Conservation (phyloP, 2,797 vertebrate genomes). For the Pogoniulus pusillus region DNA sequence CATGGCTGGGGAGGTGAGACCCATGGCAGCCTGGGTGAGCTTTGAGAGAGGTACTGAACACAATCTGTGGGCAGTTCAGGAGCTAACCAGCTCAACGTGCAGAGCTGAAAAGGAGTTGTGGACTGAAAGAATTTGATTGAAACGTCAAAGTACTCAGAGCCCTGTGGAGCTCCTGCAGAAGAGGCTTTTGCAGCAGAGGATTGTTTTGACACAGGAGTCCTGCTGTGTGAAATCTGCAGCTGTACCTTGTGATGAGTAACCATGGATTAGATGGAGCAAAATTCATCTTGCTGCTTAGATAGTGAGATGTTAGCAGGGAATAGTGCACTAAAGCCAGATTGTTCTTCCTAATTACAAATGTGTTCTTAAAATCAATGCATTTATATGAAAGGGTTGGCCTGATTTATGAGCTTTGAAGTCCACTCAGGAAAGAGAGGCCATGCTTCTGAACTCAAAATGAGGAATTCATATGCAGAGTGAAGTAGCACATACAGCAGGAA, state of each 20-base stretch:
- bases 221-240: constrained; percentile 22
- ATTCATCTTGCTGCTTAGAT: background rate
- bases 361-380: background rate
- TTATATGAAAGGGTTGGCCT: background rate
- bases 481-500: background rate
- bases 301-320: background rate
- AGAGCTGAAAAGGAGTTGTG: background rate
- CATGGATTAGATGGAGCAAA: background rate
- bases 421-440: background rate
- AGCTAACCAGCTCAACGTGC: background rate
- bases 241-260: constrained; percentile 6
- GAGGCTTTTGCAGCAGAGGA: background rate
- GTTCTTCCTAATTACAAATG: background rate
- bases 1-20: background rate
- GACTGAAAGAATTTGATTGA: constrained; percentile 19
- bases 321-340: background rate
- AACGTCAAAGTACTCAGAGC: constrained; percentile 49
- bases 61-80: background rate
- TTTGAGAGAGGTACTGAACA: rapidly evolving
- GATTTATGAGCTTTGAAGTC: background rate
- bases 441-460: background rate
- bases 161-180: background rate
- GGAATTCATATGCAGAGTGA: background rate
- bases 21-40: rapidly evolving
- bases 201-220: constrained; percentile 28